Conservation (phyloP, 2,888 invertebrate species). For the Disparrhopalites patrizii region DNA sequence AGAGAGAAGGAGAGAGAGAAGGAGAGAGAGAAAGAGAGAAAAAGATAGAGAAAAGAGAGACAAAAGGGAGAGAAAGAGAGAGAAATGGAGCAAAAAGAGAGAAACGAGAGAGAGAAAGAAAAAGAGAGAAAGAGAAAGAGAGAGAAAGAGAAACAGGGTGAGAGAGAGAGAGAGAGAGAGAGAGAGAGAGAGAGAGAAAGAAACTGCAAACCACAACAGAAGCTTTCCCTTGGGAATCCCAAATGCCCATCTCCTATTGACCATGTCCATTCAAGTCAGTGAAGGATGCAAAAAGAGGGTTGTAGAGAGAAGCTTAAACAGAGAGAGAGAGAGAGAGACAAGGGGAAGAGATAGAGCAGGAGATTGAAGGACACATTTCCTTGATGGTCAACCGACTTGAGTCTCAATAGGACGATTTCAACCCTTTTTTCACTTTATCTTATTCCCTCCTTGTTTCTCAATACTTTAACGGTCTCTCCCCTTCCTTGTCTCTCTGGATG, state of each 20-base stretch:
- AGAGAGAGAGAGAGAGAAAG: neutral
- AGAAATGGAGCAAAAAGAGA: too few relatives aligned
- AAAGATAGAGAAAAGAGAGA: neutral
- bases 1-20: too few relatives aligned
- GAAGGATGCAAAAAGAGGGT: slow-evolving; percentile 7
- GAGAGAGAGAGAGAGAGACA: neutral
- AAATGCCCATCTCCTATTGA: slow-evolving; percentile 26
- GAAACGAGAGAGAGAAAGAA: neutral
- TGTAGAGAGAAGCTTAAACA: neutral
- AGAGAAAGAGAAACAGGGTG: neutral
- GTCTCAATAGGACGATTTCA: slow-evolving; percentile 18
- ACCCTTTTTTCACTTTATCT: slow-evolving; percentile 15
- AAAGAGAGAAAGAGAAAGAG: neutral
- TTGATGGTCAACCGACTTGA: too few relatives aligned
- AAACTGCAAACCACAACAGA: slow-evolving; percentile 25
- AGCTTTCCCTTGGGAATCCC: slow-evolving; percentile 20
- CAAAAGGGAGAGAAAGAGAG: neutral
- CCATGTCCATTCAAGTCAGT: slow-evolving; percentile 14
- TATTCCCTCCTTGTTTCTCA: neutral
- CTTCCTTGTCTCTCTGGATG: too few relatives aligned
- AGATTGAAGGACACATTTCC: too few relatives aligned
- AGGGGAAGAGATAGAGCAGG: neutral
- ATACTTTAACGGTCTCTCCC: too few relatives aligned
- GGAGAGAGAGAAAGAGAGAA: neutral
- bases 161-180: neutral